A percentile compares a stretch with the other conserved stretches of the same genome.
phyloP scores from a whole-genome alignment of 2,888 invertebrate genomes.

The Spialia ferax region DNA sequence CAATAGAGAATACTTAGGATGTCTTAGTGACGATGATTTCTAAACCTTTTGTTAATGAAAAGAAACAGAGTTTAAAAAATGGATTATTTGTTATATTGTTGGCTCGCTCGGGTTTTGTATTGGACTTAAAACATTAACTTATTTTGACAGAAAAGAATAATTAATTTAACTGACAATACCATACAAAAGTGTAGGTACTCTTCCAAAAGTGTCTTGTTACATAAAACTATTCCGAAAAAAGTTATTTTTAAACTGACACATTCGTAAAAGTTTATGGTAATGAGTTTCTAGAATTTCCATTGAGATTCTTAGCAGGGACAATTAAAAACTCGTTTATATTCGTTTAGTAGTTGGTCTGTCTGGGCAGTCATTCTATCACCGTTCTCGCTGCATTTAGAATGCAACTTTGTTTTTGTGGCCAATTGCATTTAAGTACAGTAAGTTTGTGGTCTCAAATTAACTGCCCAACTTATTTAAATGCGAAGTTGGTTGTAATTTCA shows the following conservation, averaged over 20 bases:
- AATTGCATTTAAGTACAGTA: neutral
- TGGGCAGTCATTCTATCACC: neutral
- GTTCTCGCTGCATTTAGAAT: constrained; percentile 2
- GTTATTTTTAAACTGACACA: constrained; percentile 1
- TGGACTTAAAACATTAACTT: neutral
- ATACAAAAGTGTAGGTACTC: neutral
- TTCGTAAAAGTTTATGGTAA: constrained; percentile 22
- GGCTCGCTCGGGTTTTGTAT: neutral
- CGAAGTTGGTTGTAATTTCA: neutral
- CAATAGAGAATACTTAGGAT: constrained; percentile 23
- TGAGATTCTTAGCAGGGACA: constrained; percentile 18
- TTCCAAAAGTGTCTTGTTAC: neutral
- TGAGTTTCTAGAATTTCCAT: constrained; percentile 19
- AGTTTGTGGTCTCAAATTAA: neutral
- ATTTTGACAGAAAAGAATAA: neutral
- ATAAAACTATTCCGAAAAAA: neutral
- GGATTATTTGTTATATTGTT: neutral
- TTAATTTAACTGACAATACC: neutral
- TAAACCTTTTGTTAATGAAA: constrained; percentile 11
- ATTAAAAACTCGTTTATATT: constrained; percentile 32
- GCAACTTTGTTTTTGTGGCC: neutral
- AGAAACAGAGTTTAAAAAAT: neutral
- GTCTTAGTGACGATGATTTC: constrained; percentile 2
- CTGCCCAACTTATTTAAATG: neutral
- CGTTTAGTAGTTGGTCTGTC: constrained; percentile 17